phyloP scores from a whole-genome alignment of 30 jellyfish, hydroid and myxozoan genomes.

The Chironex yamaguchii region DNA sequence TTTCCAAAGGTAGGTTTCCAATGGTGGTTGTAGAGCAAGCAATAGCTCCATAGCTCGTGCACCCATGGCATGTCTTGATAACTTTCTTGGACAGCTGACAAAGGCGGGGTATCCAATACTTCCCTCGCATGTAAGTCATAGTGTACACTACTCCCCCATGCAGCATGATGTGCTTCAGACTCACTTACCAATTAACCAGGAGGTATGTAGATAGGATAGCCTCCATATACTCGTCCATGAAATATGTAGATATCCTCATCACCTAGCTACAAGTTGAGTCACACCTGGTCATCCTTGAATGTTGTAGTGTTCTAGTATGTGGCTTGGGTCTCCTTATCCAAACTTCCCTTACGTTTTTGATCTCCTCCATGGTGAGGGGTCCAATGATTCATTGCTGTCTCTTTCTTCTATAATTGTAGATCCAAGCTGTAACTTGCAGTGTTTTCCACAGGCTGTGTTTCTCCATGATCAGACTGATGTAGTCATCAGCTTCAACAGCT shows the following conservation, averaged over 20 bases:
- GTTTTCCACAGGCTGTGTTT: conserved; percentile 20
- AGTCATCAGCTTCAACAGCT: neutral
- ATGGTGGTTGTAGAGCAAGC: conserved; percentile 23
- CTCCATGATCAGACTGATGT: neutral
- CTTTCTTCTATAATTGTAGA: conserved; percentile 22
- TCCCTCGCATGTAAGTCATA: conserved; percentile 9
- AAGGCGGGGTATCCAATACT: conserved; percentile 63
- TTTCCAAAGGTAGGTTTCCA: conserved; percentile 52
- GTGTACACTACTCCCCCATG: conserved; percentile 69
- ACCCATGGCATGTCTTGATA: conserved; percentile 47
- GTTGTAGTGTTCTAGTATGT: neutral
- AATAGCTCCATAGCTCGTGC: conserved; percentile 47
- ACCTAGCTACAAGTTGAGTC: conserved; percentile 16
- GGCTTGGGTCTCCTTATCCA: conserved; percentile 9
- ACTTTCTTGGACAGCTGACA: conserved; percentile 45
- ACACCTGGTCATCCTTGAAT: conserved; percentile 15
- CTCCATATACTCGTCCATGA: conserved; percentile 58
- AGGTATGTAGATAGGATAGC: conserved; percentile 58
- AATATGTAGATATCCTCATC: conserved; percentile 14
- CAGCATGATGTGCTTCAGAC: conserved; percentile 12
- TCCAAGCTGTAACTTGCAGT: conserved; percentile 50
- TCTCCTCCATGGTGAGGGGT: conserved; percentile 66
- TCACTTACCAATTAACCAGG: conserved; percentile 14
- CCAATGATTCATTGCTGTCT: neutral
- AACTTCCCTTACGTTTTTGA: neutral